Evolutionary conservation across 2,888 invertebrate genomes (phyloP).

Genomic region (Micoletzkya japonica): DNA sequence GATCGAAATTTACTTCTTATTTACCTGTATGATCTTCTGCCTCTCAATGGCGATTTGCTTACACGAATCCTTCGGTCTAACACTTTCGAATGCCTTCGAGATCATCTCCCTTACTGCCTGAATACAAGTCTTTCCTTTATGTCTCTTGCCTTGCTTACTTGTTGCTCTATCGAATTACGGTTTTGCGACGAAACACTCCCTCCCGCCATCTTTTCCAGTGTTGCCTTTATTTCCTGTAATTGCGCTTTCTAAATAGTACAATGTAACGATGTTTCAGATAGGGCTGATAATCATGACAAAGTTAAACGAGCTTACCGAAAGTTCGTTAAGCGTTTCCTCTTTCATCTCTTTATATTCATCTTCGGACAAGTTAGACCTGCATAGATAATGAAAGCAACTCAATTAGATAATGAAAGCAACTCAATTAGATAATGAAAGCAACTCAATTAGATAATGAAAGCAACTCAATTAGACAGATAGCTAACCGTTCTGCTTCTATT

Average conservation of each 20-base stretch:
- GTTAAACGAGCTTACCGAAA: no score
- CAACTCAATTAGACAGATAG: no score
- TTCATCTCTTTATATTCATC: constrained; percentile 75
- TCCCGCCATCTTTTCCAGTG: constrained; percentile 71
- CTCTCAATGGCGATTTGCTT: constrained; percentile 74
- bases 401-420: no score
- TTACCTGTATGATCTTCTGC: constrained; percentile 70
- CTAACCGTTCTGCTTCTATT: no score
- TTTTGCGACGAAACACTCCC: constrained; percentile 73
- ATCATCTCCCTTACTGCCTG: constrained; percentile 77
- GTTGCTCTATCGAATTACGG: constrained; percentile 66
- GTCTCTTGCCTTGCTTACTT: constrained; percentile 14
- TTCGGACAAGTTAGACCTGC: no score
- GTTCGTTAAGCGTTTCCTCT: constrained; percentile 75
- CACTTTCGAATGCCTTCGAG: constrained; percentile 75
- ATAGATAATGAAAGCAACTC: no score
- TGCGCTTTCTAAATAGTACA: no score
- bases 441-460: no score
- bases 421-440: no score
- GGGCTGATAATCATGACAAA: no score
- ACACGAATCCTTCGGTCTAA: constrained; percentile 76
- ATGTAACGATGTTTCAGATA: no score
- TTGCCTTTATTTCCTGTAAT: constrained; percentile 66
- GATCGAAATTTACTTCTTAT: neutral
- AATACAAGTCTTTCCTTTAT: constrained; percentile 33